phyloP scores from a whole-genome alignment of 2,888 invertebrate genomes.

The Andrena camellia region DNA sequence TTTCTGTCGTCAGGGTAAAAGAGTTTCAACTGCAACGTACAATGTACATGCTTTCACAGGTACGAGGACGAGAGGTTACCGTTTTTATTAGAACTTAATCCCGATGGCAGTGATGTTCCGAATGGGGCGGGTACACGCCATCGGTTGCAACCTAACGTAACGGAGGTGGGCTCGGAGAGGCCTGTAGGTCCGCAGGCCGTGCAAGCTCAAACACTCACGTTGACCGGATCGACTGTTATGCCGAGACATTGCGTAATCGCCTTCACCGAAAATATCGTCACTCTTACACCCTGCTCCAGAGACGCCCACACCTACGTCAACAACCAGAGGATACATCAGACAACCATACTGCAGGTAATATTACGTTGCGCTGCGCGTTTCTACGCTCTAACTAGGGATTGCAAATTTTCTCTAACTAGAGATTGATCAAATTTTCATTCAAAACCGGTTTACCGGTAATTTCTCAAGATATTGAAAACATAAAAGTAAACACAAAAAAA shows the following conservation, averaged over 20 bases:
- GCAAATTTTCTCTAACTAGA: too few species aligned
- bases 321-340: conserved; percentile 95
- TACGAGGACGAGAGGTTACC: conserved; percentile 88
- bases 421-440: too few species aligned
- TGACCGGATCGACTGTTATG: conserved; percentile 96
- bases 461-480: too few species aligned
- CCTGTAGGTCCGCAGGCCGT: conserved; percentile 86
- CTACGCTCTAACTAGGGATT: too few species aligned
- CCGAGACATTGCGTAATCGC: conserved; percentile 98
- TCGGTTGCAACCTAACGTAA: conserved; percentile 88
- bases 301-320: conserved; percentile 98
- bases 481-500: too few species aligned
- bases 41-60: conserved; percentile 72
- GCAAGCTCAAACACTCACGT: conserved; percentile 87
- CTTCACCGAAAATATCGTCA: conserved; percentile 95
- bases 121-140: conserved; percentile 85
- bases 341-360: conserved; percentile 93
- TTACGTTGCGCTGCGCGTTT: not conserved
- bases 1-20: too few species aligned
- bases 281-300: conserved; percentile 96
- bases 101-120: conserved; percentile 88
- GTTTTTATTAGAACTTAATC: conserved; percentile 92
- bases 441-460: too few species aligned
- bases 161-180: conserved; percentile 92
- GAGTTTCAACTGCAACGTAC: too few species aligned